phyloP scores from a whole-genome alignment of 2,113 vertebrate species.

The Neopipo cinnamomea region DNA sequence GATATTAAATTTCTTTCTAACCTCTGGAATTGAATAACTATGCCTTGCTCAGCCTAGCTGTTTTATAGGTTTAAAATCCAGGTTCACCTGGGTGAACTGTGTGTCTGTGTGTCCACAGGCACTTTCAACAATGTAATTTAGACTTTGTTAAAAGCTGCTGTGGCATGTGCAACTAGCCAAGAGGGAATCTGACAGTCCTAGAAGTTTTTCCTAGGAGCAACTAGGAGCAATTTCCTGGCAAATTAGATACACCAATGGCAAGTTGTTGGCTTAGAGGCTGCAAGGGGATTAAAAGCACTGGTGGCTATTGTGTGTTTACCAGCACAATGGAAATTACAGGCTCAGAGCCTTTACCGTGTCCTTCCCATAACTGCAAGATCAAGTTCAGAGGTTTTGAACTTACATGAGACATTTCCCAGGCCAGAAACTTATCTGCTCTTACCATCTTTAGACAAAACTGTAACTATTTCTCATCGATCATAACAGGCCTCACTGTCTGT shows the following conservation, averaged over 20 bases:
- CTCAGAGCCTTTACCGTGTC: not conserved
- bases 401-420: not conserved
- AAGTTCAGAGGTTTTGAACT: not conserved
- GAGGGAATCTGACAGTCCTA: not conserved
- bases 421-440: not conserved
- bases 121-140: not conserved
- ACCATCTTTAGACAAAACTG: not conserved
- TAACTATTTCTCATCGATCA: not conserved
- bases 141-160: not conserved
- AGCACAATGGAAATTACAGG: not conserved
- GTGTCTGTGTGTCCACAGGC: not conserved
- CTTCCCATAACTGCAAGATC: not conserved
- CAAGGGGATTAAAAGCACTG: not conserved
- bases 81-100: accelerated
- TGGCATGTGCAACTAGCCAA: not conserved
- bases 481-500: not conserved
- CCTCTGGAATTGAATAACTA: not conserved
- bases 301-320: not conserved
- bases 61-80: not conserved
- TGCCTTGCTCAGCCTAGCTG: not conserved
- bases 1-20: not conserved
- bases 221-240: not conserved
- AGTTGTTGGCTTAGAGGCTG: not conserved
- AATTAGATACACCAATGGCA: not conserved
- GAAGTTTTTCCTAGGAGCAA: not conserved